These are phyloP conservation scores for Chiloscyllium punctatum DNA, from an alignment of 2,797 vertebrate species.

Conservation along the genomic window DNA sequence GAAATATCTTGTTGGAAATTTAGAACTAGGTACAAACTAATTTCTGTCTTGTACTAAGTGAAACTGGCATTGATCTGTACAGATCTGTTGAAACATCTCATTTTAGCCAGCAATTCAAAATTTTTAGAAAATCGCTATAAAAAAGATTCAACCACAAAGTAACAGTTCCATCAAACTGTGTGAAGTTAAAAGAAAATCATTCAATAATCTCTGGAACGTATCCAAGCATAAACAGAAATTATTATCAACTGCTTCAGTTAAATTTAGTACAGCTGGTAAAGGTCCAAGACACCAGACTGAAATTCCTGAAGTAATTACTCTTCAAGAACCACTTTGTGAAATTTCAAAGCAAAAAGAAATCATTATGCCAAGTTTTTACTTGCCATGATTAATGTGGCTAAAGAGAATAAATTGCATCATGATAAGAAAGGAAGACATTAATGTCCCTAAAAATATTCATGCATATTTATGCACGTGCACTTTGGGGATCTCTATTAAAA, in stretches of 20 bases:
- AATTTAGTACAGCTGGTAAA: slow-evolving; percentile 14
- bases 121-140: background rate
- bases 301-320: slow-evolving; percentile 20
- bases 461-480: background rate
- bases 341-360: slow-evolving; percentile 13
- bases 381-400: slow-evolving; percentile 10
- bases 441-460: background rate
- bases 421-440: background rate
- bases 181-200: background rate
- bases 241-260: slow-evolving; percentile 2
- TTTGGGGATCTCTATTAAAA: background rate
- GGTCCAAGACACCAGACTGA: slow-evolving; percentile 5
- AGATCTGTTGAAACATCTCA: background rate
- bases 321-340: slow-evolving; percentile 4
- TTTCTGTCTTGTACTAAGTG: background rate
- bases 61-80: background rate
- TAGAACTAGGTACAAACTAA: background rate
- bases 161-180: slow-evolving; percentile 18
- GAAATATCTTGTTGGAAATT: background rate
- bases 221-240: slow-evolving; percentile 24
- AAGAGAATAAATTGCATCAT: background rate
- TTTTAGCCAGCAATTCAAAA: background rate
- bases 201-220: background rate
- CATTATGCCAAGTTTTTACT: background rate
- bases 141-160: background rate